A percentile compares a stretch with the other conserved stretches of the same genome.
Evolutionary conservation across 2,888 invertebrate species (phyloP).

Genomic region (Pyrgus malvae): DNA sequence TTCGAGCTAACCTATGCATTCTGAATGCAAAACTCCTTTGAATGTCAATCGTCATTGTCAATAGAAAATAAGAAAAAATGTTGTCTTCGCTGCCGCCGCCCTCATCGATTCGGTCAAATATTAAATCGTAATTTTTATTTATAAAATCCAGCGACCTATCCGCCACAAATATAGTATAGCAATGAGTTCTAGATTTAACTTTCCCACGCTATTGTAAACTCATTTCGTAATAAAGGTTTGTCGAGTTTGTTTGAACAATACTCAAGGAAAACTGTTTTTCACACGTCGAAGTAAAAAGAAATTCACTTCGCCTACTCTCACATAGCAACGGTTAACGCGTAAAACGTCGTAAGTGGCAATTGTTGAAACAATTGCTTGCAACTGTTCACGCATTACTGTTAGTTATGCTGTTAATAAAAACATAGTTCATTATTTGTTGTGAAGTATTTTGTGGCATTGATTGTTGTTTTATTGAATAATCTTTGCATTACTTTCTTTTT

Average conservation of each 20-base stretch:
- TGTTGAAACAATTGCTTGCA: background rate
- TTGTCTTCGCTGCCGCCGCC: too few relatives aligned
- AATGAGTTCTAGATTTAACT: background rate
- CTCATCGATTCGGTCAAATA: too few relatives aligned
- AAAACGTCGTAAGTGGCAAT: constrained; percentile 21
- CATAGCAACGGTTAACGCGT: constrained; percentile 31
- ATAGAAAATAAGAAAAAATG: too few relatives aligned
- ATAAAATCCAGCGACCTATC: too few relatives aligned
- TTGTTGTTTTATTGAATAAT: too few relatives aligned
- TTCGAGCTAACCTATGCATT: too few relatives aligned
- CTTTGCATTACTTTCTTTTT: too few relatives aligned
- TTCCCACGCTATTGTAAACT: constrained; percentile 7
- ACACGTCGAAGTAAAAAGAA: constrained; percentile 49
- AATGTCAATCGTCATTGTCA: too few relatives aligned
- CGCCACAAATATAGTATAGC: too few relatives aligned
- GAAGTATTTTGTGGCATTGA: background rate
- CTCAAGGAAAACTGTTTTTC: constrained; percentile 54
- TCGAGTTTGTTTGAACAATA: constrained; percentile 12
- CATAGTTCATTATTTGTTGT: background rate
- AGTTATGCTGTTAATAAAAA: background rate
- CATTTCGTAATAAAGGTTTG: constrained; percentile 5
- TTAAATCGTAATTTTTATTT: too few relatives aligned
- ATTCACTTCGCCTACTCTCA: constrained; percentile 44
- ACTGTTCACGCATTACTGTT: background rate
- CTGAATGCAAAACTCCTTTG: too few relatives aligned